Conservation (phyloP, 1,140 invertebrate genomes). For the Drosophila repletoides region DNA sequence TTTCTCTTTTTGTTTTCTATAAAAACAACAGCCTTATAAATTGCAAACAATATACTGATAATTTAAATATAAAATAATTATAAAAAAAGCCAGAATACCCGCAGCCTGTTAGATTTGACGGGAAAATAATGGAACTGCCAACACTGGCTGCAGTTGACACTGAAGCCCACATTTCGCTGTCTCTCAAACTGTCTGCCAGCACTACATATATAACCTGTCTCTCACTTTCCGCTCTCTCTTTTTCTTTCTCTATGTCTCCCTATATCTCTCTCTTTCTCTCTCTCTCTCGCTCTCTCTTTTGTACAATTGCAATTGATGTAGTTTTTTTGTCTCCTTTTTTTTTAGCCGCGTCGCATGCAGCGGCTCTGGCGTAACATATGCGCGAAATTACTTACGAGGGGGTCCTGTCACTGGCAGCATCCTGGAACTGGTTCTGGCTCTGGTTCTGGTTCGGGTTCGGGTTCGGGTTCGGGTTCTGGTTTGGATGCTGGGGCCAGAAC, state of each 20-base stretch:
- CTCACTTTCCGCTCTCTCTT: not conserved
- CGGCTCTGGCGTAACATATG: constrained; percentile 59
- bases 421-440: constrained; percentile 32
- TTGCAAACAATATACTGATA: no score
- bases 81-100: no score
- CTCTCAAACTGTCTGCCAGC: constrained; percentile 17
- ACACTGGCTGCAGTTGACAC: constrained; percentile 31
- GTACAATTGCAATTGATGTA: constrained; percentile 32
- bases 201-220: constrained; percentile 14
- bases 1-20: no score
- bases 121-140: no score
- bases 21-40: no score
- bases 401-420: constrained; percentile 62
- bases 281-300: not conserved
- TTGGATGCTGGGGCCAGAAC: constrained; percentile 6
- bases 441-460: constrained; percentile 26
- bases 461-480: constrained; percentile 41
- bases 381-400: constrained; percentile 72
- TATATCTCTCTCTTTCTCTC: no score
- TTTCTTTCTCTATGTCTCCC: not conserved
- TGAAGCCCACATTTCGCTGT: constrained; percentile 39
- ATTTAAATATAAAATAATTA: no score
- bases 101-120: no score
- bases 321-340: constrained; percentile 6
- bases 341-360: constrained; percentile 14